These are phyloP conservation scores for Coccyzus lansbergi DNA, from an alignment of 2,797 vertebrate genomes.

Conservation along the genomic window DNA sequence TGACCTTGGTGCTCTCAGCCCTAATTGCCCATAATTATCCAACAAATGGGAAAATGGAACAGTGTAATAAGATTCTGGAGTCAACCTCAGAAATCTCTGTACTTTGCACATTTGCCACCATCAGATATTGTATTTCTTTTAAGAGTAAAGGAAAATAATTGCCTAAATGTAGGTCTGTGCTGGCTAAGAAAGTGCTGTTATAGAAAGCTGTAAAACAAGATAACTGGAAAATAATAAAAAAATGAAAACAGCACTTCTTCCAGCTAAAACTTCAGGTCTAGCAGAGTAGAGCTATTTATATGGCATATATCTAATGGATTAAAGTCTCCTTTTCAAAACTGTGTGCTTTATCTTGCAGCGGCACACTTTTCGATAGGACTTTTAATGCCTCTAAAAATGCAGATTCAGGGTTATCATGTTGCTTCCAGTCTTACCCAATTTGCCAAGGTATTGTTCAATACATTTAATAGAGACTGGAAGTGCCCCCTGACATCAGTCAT, in stretches of 20 bases:
- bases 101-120: background rate
- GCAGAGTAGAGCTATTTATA: constrained; percentile 6
- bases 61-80: background rate
- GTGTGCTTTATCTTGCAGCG: constrained; percentile 37
- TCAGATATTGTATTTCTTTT: constrained; percentile 22
- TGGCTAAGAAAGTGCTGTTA: background rate
- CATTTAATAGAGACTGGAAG: background rate
- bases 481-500: background rate
- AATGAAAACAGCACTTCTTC: background rate
- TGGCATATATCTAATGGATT: constrained; percentile 15
- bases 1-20: background rate
- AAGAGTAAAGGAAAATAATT: constrained; percentile 3
- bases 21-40: background rate
- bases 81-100: background rate
- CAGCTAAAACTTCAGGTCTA: background rate
- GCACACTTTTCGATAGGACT: constrained; percentile 27
- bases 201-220: constrained; percentile 53
- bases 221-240: background rate
- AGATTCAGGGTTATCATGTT: constrained; percentile 41
- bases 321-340: background rate
- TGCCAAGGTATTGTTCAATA: constrained; percentile 7
- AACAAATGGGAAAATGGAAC: background rate
- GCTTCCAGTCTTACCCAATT: constrained; percentile 13
- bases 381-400: constrained; percentile 27
- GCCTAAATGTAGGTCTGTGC: background rate